phyloP scores from a whole-genome alignment of 1,140 invertebrate species.

The Brachionus calyciflorus region DNA sequence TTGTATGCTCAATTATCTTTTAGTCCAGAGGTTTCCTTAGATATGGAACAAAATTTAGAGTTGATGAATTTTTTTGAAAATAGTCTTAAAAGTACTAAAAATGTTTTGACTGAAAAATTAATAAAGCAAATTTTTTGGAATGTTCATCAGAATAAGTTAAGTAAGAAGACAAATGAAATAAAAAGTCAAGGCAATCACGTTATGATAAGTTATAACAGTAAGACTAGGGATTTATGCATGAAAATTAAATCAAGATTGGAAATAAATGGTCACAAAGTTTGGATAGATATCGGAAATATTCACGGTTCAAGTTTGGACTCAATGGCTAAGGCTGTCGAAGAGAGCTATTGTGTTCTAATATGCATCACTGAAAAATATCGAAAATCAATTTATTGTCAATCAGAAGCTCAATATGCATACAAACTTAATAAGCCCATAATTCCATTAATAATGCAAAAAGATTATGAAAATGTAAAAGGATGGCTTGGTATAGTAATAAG shows the following conservation, averaged over 20 bases:
- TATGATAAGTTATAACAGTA: slow-evolving; percentile 41
- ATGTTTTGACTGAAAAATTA: not conserved
- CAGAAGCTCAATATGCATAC: slow-evolving; percentile 57
- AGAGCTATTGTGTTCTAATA: slow-evolving; percentile 54
- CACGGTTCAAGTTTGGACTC: slow-evolving; percentile 54
- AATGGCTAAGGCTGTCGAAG: slow-evolving; percentile 59
- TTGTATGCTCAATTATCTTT: slow-evolving; percentile 12
- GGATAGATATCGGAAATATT: slow-evolving; percentile 51
- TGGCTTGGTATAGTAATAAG: slow-evolving; percentile 57
- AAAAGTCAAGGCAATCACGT: not conserved
- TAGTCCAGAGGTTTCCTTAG: not conserved
- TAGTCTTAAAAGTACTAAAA: not conserved
- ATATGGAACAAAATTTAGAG: not conserved
- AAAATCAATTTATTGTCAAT: slow-evolving; percentile 55
- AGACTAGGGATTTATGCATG: not conserved
- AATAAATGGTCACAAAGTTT: not conserved
- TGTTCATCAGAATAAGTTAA: not conserved
- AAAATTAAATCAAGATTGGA: slow-evolving; percentile 8
- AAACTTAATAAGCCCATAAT: slow-evolving; percentile 53
- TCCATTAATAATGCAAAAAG: slow-evolving; percentile 53
- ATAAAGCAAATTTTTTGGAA: slow-evolving; percentile 30
- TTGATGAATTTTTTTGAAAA: not conserved
- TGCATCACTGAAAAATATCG: slow-evolving; percentile 59
- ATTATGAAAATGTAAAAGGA: slow-evolving; percentile 53
- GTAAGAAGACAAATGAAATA: not conserved